These are phyloP conservation scores for Vidua chalybeata DNA, from an alignment of 2,113 vertebrate genomes.

Conservation along the genomic window DNA sequence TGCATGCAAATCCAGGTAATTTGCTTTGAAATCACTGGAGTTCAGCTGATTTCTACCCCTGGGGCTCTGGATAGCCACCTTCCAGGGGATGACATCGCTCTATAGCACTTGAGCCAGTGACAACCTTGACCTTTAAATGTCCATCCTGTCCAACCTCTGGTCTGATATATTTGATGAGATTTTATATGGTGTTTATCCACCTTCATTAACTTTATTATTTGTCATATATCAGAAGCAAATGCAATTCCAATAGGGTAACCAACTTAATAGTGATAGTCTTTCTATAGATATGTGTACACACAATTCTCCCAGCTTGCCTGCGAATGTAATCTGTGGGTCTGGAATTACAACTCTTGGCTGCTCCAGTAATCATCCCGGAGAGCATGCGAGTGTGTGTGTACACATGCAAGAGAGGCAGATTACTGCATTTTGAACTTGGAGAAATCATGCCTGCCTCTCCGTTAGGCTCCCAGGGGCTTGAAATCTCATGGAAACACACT, in stretches of 20 bases:
- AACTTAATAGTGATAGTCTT: constrained; percentile 65
- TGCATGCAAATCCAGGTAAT: neutral
- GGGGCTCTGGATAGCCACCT: fast-evolving
- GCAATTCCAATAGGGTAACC: constrained; percentile 67
- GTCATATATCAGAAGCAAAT: constrained; percentile 74
- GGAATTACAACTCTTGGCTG: constrained; percentile 66
- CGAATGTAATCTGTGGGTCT: constrained; percentile 62
- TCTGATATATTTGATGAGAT: constrained; percentile 55
- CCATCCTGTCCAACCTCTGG: neutral
- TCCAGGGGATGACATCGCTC: neutral
- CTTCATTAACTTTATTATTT: constrained; percentile 71
- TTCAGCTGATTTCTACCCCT: neutral
- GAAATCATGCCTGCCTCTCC: constrained; percentile 1
- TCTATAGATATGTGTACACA: constrained; percentile 58
- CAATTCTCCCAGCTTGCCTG: constrained; percentile 59
- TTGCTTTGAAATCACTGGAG: neutral
- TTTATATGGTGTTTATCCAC: constrained; percentile 63
- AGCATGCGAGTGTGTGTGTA: fast-evolving
- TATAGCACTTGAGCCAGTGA: neutral
- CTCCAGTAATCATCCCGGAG: constrained; percentile 32
- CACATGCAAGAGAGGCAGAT: neutral
- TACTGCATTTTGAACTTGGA: neutral
- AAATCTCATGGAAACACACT: neutral
- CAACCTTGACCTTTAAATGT: constrained; percentile 1
- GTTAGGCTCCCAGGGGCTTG: neutral